Base-by-base conservation (phyloP, 2,113 vertebrate species). In the Bubo scandiacus region DNA sequence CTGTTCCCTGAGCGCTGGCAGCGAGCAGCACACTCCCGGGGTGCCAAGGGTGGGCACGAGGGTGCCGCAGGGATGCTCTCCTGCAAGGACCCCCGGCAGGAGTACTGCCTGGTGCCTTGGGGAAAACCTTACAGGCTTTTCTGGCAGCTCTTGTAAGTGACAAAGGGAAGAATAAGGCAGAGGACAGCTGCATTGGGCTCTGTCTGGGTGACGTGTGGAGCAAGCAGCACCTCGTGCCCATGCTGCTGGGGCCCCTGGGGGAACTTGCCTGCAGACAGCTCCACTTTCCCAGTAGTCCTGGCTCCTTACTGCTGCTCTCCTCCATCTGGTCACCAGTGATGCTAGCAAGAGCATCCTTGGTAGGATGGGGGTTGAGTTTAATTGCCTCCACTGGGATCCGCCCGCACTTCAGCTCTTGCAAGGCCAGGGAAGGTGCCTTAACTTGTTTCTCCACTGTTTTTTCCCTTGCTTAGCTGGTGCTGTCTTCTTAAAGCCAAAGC, bases 71-170 rank as follows among this genome's bases (percentile, higher is more conserved):
- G 29, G 43, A 47, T 47, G 20, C 4, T 8, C 8, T n/a, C 16
- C 15, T 3, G n/a, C 67, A 67, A 54, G 62, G 4, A n/a, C 1
- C 32, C 17, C 4, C 0, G 0, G 19, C 3, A 0, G 49, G 15
- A 43, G 14, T 5, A 3, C n/a, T 78, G 57, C 58, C 42, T 16
- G 16, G 4, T 2, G 3, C 25, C 36, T 36, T 1, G 1, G 17
- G 14, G 25, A 42, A 30, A 68, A 47, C 19, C 34, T 58, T 18
- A 45, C 7, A 3, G 30, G 32, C 58, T 49, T 54, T 62, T n/a
- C 34, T 3, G 3, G 34, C 58, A 63, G 52, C 59, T 83, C 42
- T 52, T 57, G 59, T n/a, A 63, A 68, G 59, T 29, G 54, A 36
- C 30, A 34, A 83, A 59, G 71, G 51, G 88, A 68, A 63, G 75